Evolutionary conservation across 2,888 invertebrate genomes (phyloP).

Genomic region (Cantharis flavilabris): DNA sequence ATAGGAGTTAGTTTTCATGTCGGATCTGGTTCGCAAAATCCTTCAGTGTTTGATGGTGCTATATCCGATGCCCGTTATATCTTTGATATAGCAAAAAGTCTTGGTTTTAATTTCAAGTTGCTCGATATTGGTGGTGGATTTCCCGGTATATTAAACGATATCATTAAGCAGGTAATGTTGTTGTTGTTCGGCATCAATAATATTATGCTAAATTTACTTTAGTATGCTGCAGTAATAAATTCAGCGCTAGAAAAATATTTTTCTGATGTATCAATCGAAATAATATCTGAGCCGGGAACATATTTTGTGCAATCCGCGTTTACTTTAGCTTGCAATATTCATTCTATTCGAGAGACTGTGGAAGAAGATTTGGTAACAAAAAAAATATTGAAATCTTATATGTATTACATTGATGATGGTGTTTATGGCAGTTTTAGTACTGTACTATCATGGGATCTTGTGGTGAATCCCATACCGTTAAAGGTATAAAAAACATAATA

Average conservation of each 20-base stretch:
- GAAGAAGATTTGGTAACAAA: slow-evolving; percentile 35
- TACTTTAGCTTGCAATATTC: slow-evolving; percentile 85
- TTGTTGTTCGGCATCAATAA: neutral
- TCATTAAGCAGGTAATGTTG: neutral
- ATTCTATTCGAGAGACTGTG: slow-evolving; percentile 67
- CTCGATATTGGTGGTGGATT: slow-evolving; percentile 92
- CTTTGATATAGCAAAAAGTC: slow-evolving; percentile 70
- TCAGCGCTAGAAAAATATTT: slow-evolving; percentile 81
- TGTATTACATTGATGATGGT: slow-evolving; percentile 99
- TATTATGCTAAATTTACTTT: slow-evolving; percentile 14
- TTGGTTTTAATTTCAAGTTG: slow-evolving; percentile 78
- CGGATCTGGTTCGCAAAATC: slow-evolving; percentile 88
- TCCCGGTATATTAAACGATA: slow-evolving; percentile 71
- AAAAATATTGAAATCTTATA: slow-evolving; percentile 58
- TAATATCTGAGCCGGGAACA: slow-evolving; percentile 96
- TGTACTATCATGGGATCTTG: slow-evolving; percentile 47
- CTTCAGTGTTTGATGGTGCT: slow-evolving; percentile 79
- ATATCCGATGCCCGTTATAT: slow-evolving; percentile 68
- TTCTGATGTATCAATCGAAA: slow-evolving; percentile 74
- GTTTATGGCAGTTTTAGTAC: slow-evolving; percentile 97
- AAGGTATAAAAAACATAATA: slow-evolving; percentile 56
- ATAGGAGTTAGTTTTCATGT: slow-evolving; percentile 92
- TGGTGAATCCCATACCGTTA: slow-evolving; percentile 61
- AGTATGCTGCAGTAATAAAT: slow-evolving; percentile 81
- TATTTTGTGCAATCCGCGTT: slow-evolving; percentile 96